These are phyloP conservation scores for Neotoxoptera formosana DNA, from an alignment of 1,140 invertebrate genomes.

Conservation along the genomic window DNA sequence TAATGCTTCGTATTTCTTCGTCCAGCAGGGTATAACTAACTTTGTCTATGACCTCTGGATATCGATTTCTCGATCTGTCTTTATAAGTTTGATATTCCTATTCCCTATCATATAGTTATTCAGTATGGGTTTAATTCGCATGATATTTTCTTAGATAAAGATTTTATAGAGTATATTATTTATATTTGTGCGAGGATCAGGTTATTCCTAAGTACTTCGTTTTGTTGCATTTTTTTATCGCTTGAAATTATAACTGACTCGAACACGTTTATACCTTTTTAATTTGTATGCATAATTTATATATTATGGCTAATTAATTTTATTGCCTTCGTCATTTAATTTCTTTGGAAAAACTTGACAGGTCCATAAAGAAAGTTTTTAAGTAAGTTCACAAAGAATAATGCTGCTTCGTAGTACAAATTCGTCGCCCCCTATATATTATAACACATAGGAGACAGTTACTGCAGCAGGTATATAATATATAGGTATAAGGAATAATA, in stretches of 20 bases:
- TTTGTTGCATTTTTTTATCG: neutral
- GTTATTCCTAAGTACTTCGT: no score
- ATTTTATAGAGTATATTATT: no score
- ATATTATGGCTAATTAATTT: neutral
- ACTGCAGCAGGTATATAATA: neutral
- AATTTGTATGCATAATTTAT: neutral
- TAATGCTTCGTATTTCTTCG: neutral
- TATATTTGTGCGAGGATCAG: no score
- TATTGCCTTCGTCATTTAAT: neutral
- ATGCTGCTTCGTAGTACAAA: neutral
- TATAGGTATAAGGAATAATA: neutral
- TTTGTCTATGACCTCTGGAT: neutral
- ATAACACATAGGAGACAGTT: neutral
- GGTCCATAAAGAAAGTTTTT: neutral
- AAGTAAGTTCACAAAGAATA: neutral
- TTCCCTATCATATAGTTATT: neutral
- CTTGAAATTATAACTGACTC: neutral
- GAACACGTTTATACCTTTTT: neutral
- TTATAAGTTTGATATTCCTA: neutral
- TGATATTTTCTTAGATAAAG: neutral
- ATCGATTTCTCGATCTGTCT: neutral
- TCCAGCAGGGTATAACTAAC: neutral
- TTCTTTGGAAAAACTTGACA: neutral
- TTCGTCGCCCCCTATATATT: neutral
- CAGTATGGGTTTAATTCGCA: neutral